Conservation (phyloP, 2,113 vertebrate genomes). For the Pseudonaja textilis region DNA sequence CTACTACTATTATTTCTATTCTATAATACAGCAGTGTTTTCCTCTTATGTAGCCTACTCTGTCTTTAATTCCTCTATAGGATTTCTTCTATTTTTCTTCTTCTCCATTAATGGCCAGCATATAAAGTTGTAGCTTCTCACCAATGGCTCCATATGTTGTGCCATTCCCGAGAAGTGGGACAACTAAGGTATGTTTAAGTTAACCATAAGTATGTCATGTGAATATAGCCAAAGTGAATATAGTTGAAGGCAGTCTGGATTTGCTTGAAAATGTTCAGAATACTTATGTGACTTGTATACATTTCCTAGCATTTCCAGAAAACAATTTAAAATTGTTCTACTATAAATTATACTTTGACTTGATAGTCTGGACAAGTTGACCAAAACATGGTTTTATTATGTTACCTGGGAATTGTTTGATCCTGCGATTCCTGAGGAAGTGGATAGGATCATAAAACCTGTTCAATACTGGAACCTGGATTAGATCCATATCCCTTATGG, state of each 20-base stretch:
- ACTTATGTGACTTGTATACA: not conserved
- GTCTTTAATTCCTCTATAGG: no score
- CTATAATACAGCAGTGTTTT: no score
- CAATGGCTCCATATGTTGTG: not conserved
- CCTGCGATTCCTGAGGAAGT: not conserved
- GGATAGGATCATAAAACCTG: not conserved
- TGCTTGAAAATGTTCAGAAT: not conserved
- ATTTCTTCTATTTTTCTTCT: no score
- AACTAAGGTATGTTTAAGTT: no score
- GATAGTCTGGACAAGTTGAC: not conserved
- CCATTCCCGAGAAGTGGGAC: not conserved
- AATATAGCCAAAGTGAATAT: not conserved
- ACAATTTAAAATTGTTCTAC: not conserved
- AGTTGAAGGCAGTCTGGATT: not conserved
- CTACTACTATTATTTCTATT: no score
- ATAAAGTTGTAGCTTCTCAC: no score
- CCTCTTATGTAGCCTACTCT: no score
- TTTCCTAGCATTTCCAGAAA: not conserved
- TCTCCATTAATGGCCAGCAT: no score
- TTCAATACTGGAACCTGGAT: not conserved
- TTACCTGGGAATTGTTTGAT: not conserved
- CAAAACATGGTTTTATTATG: not conserved
- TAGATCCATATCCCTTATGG: not conserved
- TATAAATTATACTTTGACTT: not conserved
- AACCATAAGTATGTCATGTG: not conserved